Evolutionary conservation across 2,888 invertebrate genomes (phyloP).

Genomic region (Tineola bisselliella): DNA sequence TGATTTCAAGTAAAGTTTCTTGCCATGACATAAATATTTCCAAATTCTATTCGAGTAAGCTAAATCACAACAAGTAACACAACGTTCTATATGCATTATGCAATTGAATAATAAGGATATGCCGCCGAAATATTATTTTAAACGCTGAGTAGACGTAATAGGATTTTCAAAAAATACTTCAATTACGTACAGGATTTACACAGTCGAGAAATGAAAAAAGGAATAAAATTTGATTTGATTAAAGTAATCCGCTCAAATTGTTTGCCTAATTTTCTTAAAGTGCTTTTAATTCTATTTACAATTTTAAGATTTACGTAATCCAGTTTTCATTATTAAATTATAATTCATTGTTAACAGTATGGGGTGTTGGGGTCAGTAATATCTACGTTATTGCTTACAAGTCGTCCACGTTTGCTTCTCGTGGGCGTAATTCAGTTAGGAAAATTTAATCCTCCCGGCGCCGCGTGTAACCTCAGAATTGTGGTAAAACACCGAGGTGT

Average conservation of each 20-base stretch:
- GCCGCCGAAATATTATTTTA: neutral
- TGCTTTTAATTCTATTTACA: neutral
- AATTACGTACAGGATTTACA: no score
- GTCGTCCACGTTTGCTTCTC: conserved; percentile 27
- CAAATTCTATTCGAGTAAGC: conserved; percentile 35
- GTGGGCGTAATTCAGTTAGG: conserved; percentile 43
- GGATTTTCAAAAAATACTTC: no score
- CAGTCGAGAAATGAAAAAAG: neutral
- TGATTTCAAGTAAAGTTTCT: neutral
- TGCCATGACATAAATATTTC: conserved; percentile 31
- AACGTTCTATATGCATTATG: neutral
- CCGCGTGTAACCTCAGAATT: conserved; percentile 30
- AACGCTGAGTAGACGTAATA: no score
- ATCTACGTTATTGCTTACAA: neutral
- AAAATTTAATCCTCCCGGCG: conserved; percentile 41
- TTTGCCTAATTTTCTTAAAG: neutral
- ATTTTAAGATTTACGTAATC: neutral
- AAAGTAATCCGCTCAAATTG: neutral
- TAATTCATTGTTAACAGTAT: no score
- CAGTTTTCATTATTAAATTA: no score
- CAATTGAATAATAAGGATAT: neutral
- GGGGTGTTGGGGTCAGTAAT: neutral
- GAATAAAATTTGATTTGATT: neutral
- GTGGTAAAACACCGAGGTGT: conserved; percentile 23
- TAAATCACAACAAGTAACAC: conserved; percentile 29